These are phyloP conservation scores for Panurus biarmicus DNA, from an alignment of 2,113 vertebrate genomes.

Conservation along the genomic window DNA sequence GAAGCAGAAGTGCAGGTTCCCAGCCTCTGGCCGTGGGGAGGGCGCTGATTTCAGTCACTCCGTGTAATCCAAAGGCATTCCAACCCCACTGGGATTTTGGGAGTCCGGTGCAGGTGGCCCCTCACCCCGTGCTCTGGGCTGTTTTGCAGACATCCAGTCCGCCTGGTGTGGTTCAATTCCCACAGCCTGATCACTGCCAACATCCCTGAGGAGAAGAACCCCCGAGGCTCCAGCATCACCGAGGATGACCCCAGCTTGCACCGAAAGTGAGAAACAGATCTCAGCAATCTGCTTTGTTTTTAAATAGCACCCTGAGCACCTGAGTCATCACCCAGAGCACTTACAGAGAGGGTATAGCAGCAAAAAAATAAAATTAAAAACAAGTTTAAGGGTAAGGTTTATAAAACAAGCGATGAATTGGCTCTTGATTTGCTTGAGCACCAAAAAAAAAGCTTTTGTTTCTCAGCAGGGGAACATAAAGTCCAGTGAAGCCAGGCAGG, in stretches of 20 bases:
- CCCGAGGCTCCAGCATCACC: slow-evolving; percentile 78
- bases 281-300: background rate
- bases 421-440: background rate
- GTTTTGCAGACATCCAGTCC: slow-evolving; percentile 83
- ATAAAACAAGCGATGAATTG: background rate
- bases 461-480: background rate
- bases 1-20: background rate
- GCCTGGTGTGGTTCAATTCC: slow-evolving; percentile 78
- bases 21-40: background rate
- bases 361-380: background rate
- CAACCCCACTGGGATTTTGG: too few species aligned
- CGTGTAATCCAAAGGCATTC: too few species aligned
- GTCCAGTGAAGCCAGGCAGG: background rate
- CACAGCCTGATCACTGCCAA: slow-evolving; percentile 89
- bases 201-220: slow-evolving; percentile 84
- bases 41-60: accelerated
- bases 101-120: background rate
- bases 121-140: background rate
- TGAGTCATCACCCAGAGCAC: background rate
- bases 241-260: slow-evolving; percentile 86
- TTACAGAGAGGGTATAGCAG: background rate
- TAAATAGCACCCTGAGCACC: background rate
- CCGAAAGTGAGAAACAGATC: slow-evolving; percentile 75
- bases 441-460: background rate
- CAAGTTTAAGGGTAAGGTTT: background rate